Evolutionary conservation across 2,113 vertebrate genomes (phyloP), one percentile per base, ranked within the genome.

Genomic region (Nothobranchius furzeri): DNA sequence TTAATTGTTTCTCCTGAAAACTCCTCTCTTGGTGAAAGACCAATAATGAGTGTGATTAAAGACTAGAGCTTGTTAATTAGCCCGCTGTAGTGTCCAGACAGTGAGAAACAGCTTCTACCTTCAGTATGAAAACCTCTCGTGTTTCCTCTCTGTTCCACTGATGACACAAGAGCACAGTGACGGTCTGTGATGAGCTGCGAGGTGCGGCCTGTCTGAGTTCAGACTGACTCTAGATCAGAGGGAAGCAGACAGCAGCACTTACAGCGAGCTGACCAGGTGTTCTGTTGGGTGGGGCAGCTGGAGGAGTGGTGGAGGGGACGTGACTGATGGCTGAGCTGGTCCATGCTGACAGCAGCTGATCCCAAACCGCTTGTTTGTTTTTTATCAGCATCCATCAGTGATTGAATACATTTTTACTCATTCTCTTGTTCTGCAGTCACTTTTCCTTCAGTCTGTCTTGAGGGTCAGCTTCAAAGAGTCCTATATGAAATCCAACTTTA

Each of bases 11-110:
- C 73, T 60, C 54, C 46, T 42, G 40, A 10, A 85, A 85, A 79
- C 48, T 64, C 60, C 36, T 73, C 66, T 82, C 54, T 57, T 62
- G 70, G 74, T 85, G 72, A 82, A 76, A 80, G 60, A 68, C 76
- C 61, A 84, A 76, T 83, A 85, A 85, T 87, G 83, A 87, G 42
- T 79, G 59, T 85, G 86, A 85, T 87, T 82, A 85, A 86, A 80
- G 75, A 71, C 75, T 9, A 55, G 68, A 56, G 71, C 63, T 81
- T 76, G 78, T 87, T 87, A 83, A 88, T 87, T 80, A 81, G 59
- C 56, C 59, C 47, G 64, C 70, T 68, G 55, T 64, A 68, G 68
- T 25, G 49, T 62, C 68, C 73, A 60, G 66, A 74, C 86, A 76
- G 64, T 70, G 73, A 82, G 70, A 73, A 73, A 80, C 56, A 60